Conservation (phyloP, 2,888 invertebrate genomes). For the Scaptodrosophila latifasciaeformis region DNA sequence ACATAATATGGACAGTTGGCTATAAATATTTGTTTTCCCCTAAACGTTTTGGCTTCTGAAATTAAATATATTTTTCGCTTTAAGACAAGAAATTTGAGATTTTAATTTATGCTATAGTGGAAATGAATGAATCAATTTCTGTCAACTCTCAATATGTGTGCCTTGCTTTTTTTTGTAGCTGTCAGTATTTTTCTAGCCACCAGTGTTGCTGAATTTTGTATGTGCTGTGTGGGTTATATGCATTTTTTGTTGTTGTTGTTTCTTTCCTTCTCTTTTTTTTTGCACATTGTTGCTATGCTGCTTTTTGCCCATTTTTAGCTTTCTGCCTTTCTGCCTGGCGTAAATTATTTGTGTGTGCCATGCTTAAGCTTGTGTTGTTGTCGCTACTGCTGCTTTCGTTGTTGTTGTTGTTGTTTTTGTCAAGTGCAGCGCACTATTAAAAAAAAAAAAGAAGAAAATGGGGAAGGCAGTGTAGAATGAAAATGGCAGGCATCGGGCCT, state of each 20-base stretch:
- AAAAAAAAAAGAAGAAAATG: constrained; percentile 20
- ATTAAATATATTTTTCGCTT: no score
- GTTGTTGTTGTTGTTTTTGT: constrained; percentile 32
- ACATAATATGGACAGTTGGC: no score
- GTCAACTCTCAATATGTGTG: no score
- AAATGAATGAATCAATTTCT: no score
- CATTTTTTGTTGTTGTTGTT: no score
- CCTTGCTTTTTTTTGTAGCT: neutral
- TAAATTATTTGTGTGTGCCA: constrained; percentile 62
- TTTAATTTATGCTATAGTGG: no score
- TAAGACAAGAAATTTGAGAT: no score
- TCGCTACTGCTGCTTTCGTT: constrained; percentile 15
- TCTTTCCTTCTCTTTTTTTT: no score
- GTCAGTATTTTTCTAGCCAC: constrained; percentile 6
- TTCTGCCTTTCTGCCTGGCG: constrained; percentile 57
- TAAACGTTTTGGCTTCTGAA: no score
- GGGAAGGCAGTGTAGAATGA: neutral
- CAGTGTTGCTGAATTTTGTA: constrained; percentile 34
- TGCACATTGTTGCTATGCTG: constrained; percentile 5
- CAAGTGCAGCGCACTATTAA: constrained; percentile 30
- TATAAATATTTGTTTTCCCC: no score
- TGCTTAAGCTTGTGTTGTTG: constrained; percentile 39
- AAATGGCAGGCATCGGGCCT: neutral
- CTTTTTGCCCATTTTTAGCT: constrained; percentile 54
- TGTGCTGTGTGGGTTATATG: constrained; percentile 26